phyloP scores from a whole-genome alignment of 2,113 vertebrate genomes.

The Butorides virescens region DNA sequence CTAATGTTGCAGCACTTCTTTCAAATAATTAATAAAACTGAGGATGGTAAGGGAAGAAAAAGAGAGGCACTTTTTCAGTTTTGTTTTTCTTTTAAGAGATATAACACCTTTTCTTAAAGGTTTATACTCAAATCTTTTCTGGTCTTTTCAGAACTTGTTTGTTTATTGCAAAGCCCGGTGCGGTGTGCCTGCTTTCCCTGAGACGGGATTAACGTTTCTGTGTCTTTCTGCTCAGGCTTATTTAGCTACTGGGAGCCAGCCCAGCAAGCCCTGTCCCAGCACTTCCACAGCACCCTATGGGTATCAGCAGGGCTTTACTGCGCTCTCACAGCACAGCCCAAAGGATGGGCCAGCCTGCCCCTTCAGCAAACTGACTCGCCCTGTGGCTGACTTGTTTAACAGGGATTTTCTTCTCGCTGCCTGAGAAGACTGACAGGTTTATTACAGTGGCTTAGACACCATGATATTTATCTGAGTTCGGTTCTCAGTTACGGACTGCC shows the following conservation, averaged over 20 bases:
- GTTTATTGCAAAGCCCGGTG: background rate
- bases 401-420: background rate
- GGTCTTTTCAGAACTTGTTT: background rate
- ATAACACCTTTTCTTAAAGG: background rate
- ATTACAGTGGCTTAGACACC: background rate
- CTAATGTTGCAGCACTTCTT: background rate
- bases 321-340: background rate
- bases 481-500: background rate
- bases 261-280: background rate
- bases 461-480: background rate
- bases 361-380: background rate
- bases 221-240: background rate
- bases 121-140: background rate
- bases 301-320: background rate
- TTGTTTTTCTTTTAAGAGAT: background rate
- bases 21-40: background rate
- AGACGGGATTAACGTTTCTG: background rate
- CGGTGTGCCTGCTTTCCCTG: background rate
- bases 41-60: background rate
- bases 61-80: background rate
- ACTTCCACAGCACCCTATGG: background rate
- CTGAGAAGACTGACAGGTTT: constrained; percentile 7
- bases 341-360: background rate
- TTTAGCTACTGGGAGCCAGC: background rate
- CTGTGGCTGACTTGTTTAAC: background rate